A percentile compares a stretch with the other conserved stretches of the same genome.
phyloP scores from a whole-genome alignment of 2,888 invertebrate genomes.

The Dynastes hyllus region DNA sequence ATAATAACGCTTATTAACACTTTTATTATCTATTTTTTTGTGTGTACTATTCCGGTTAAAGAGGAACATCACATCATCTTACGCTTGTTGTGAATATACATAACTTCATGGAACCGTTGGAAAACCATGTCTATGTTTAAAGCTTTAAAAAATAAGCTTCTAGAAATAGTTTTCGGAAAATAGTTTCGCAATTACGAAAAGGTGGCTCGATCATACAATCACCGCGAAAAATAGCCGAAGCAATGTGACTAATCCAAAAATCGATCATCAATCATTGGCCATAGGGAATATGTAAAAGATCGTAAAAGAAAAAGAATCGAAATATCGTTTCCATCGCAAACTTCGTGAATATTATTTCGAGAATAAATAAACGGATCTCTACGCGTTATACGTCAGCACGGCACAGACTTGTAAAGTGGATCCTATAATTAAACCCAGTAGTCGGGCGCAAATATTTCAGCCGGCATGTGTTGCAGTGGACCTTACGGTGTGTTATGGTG shows the following conservation, averaged over 20 bases:
- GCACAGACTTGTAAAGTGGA: conserved; percentile 44
- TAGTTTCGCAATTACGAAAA: too few species aligned
- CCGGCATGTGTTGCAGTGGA: conserved; percentile 32
- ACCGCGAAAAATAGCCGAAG: too few species aligned
- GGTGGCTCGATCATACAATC: too few species aligned
- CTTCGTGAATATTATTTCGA: conserved; percentile 37
- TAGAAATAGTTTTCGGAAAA: too few species aligned
- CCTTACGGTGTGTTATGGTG: conserved; percentile 1
- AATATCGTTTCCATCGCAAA: not conserved
- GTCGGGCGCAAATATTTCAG: conserved; percentile 50
- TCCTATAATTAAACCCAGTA: conserved; percentile 52
- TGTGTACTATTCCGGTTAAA: too few species aligned
- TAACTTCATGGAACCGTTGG: too few species aligned
- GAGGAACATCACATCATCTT: too few species aligned
- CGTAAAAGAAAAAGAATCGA: not conserved
- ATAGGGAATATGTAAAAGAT: not conserved
- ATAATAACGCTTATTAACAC: too few species aligned
- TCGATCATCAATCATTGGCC: not conserved
- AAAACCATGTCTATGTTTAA: too few species aligned
- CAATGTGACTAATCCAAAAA: not conserved
- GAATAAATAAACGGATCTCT: conserved; percentile 33
- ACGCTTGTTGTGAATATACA: too few species aligned
- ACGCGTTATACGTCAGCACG: conserved; percentile 46
- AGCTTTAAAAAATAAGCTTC: too few species aligned
- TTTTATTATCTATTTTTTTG: too few species aligned